Percentiles rank a stretch among this genome's conserved stretches.
These are phyloP conservation scores for Cydia splendana DNA, from an alignment of 1,140 invertebrate genomes.

Conservation along the genomic window DNA sequence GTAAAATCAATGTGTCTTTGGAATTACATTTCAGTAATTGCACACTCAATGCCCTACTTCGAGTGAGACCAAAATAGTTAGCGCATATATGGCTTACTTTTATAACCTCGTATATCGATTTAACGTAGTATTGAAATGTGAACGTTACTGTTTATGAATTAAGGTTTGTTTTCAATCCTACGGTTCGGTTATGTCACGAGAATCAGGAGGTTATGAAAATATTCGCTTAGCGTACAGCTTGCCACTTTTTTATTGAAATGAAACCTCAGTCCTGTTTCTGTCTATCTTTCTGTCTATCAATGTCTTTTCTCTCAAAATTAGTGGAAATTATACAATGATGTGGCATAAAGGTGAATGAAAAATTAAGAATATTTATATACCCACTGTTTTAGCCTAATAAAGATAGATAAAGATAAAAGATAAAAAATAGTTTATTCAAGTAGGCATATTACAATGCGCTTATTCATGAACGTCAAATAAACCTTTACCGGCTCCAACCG, in stretches of 20 bases:
- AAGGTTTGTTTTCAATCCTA: no score
- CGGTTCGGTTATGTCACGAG: not conserved
- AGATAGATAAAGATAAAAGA: no score
- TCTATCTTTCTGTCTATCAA: not conserved
- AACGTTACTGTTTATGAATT: not conserved
- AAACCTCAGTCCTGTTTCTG: not conserved
- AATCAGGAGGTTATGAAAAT: not conserved
- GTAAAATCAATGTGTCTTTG: no score
- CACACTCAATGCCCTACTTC: constrained; percentile 9
- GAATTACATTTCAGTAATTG: constrained; percentile 1
- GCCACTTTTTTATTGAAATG: not conserved
- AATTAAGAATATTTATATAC: no score
- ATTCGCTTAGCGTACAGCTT: not conserved
- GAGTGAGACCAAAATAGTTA: constrained; percentile 6
- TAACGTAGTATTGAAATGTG: not conserved
- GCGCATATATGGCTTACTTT: not conserved
- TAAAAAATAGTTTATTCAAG: no score
- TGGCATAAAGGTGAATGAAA: not conserved
- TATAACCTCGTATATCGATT: not conserved
- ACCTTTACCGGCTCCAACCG: no score
- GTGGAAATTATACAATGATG: not conserved
- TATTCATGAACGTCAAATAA: no score
- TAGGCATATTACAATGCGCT: no score
- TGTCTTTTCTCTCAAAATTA: not conserved
- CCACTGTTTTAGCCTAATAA: no score